A percentile compares a stretch with the other conserved stretches of the same genome.
phyloP scores from a whole-genome alignment of 2,113 vertebrate genomes.

The Heterocephalus glaber region DNA sequence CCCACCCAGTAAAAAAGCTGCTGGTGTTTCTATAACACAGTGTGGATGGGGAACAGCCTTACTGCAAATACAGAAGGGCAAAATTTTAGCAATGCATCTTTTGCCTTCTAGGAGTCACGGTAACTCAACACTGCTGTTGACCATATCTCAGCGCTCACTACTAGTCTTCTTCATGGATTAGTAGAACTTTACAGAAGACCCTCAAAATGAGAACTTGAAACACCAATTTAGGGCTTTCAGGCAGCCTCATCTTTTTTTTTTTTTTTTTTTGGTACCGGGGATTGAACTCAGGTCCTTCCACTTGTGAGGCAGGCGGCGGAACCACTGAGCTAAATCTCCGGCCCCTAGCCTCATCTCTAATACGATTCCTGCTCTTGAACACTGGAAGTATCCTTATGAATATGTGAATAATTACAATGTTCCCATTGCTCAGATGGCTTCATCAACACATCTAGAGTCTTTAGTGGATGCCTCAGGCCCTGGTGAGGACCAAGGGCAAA shows the following conservation, averaged over 20 bases:
- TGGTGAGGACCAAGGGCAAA: background rate
- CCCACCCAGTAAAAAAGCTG: background rate
- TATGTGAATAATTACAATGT: background rate
- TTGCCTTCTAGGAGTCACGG: constrained; percentile 67
- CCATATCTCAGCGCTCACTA: constrained; percentile 63
- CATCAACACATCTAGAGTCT: constrained; percentile 28
- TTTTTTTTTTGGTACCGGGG: too few relatives aligned
- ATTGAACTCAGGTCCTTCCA: too few relatives aligned
- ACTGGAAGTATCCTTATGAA: background rate
- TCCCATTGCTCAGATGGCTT: constrained; percentile 28
- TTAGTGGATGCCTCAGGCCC: background rate
- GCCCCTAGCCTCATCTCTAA: background rate
- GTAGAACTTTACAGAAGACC: constrained; percentile 56
- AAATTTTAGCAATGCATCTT: background rate
- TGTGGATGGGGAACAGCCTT: background rate
- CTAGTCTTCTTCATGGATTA: constrained; percentile 57
- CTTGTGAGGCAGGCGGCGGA: too few relatives aligned
- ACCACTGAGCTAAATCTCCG: too few relatives aligned
- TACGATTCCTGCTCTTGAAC: constrained; percentile 19
- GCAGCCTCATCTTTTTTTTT: background rate
- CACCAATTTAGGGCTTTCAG: constrained; percentile 55
- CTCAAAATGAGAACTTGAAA: constrained; percentile 75
- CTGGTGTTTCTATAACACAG: background rate
- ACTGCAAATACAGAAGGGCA: background rate
- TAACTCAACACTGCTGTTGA: constrained; percentile 44